Evolutionary conservation across 2,797 vertebrate species (phyloP).

Genomic region (Bradypus variegatus): DNA sequence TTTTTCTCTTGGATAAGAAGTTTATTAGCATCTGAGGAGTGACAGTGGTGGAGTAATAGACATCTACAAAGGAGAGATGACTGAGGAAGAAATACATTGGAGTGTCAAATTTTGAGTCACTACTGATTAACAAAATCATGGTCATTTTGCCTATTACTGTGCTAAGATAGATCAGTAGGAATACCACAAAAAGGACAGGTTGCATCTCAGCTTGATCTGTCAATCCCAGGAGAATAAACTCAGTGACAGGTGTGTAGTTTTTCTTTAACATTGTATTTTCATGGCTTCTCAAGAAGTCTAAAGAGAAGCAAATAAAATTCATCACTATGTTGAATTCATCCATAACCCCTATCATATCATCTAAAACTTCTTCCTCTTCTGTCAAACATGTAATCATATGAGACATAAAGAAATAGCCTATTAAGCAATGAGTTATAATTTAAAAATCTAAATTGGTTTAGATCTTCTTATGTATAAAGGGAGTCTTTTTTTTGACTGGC

Average conservation of each 20-base stretch:
- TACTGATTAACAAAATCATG: constrained; percentile 58
- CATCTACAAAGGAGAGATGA: constrained; percentile 59
- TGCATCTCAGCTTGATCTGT: constrained; percentile 30
- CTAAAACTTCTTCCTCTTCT: background rate
- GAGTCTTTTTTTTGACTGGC: background rate
- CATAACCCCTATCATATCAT: background rate
- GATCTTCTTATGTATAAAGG: background rate
- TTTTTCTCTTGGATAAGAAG: constrained; percentile 53
- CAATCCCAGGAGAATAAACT: constrained; percentile 62
- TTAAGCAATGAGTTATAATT: background rate
- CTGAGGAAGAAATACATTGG: constrained; percentile 67
- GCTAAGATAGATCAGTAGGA: constrained; percentile 48
- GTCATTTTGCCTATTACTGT: constrained; percentile 22
- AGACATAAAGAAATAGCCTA: background rate
- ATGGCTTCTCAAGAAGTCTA: background rate
- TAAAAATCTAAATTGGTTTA: background rate
- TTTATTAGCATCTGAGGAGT: constrained; percentile 60
- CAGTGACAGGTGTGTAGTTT: constrained; percentile 40
- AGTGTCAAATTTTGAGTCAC: constrained; percentile 51
- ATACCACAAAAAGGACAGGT: constrained; percentile 43
- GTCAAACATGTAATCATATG: background rate
- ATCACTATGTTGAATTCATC: background rate
- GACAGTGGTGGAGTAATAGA: constrained; percentile 54
- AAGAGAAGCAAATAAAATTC: background rate
- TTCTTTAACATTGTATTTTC: no score